Evolutionary conservation across 2,113 vertebrate genomes (phyloP).

Genomic region (Otocyon megalotis): DNA sequence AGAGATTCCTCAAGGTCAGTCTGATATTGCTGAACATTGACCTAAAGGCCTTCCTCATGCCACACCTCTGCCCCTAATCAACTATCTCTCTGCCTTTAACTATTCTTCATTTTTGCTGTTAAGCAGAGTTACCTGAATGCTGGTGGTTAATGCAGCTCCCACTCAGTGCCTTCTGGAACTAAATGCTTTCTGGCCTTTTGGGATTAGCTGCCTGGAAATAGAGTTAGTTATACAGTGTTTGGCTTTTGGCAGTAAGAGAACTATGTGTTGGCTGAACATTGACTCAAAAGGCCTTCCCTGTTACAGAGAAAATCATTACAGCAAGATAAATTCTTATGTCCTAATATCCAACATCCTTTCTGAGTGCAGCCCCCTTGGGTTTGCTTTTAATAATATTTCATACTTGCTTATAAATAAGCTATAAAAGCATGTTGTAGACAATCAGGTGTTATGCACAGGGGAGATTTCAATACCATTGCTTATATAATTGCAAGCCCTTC

Average conservation of each 20-base stretch:
- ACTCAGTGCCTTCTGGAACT: neutral
- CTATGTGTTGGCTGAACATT: neutral
- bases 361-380: neutral
- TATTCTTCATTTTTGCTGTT: neutral
- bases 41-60: neutral
- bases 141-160: too few relatives aligned
- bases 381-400: neutral
- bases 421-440: neutral
- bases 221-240: neutral
- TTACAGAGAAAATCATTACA: neutral
- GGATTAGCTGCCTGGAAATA: neutral
- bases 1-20: neutral
- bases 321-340: neutral
- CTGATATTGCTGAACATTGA: neutral
- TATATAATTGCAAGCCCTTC: neutral
- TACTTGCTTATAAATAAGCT: neutral
- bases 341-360: neutral
- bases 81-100: neutral
- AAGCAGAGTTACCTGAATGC: neutral
- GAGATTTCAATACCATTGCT: neutral
- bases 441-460: neutral
- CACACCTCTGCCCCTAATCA: neutral
- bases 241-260: neutral
- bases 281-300: neutral
- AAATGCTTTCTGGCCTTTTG: neutral